Evolutionary conservation across 2,797 vertebrate genomes (phyloP).

Genomic region (Onychomys leucogaster): DNA sequence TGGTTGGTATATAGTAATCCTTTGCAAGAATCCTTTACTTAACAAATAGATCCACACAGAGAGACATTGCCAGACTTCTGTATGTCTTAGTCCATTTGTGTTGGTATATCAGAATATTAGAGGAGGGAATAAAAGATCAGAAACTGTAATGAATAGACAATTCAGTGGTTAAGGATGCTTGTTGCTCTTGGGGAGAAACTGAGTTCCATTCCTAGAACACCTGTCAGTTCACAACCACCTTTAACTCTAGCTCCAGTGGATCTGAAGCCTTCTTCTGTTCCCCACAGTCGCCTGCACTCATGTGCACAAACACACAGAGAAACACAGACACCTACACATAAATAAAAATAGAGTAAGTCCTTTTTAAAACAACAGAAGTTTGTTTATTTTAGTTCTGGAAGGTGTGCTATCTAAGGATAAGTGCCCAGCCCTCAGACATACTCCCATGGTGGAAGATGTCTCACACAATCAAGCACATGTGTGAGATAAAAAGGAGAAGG

Average conservation of each 20-base stretch:
- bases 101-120: not conserved
- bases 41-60: not conserved
- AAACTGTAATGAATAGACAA: not conserved
- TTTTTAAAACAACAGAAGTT: not conserved
- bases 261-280: not conserved
- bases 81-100: not conserved
- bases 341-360: not conserved
- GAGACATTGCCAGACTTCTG: not conserved
- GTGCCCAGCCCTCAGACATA: not conserved
- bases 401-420: not conserved
- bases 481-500: not conserved
- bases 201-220: not conserved
- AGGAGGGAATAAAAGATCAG: not conserved
- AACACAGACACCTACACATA: not conserved
- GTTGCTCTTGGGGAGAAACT: not conserved
- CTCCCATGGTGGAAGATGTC: not conserved
- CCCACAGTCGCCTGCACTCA: not conserved
- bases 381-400: not conserved
- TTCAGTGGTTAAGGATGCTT: too few relatives aligned
- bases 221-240: not conserved
- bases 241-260: not conserved
- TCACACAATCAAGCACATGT: too few relatives aligned
- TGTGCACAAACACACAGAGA: not conserved
- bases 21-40: not conserved
- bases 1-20: not conserved